Evolutionary conservation across 1,140 invertebrate species (phyloP).

Genomic region (Bicyclus anynana): DNA sequence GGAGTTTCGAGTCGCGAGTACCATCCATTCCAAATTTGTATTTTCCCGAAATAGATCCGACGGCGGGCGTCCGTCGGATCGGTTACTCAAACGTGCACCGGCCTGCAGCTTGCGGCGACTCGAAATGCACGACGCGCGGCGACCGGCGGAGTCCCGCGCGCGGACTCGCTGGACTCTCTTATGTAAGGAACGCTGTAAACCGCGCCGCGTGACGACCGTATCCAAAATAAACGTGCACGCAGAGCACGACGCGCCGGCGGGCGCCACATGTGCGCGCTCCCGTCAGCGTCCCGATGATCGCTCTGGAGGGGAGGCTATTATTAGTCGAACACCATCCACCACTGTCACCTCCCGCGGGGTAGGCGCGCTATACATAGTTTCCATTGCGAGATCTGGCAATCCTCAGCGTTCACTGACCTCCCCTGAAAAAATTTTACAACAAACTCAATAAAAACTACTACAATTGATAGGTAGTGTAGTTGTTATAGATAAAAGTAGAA

Average conservation of each 20-base stretch:
- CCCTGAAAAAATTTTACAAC: slow-evolving; percentile 36
- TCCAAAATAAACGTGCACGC: slow-evolving; percentile 70
- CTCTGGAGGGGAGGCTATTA: slow-evolving; percentile 75
- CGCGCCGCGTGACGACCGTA: slow-evolving; percentile 70
- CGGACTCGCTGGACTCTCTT: slow-evolving; percentile 48
- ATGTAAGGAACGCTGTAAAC: slow-evolving; percentile 66
- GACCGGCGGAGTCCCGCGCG: slow-evolving; percentile 37
- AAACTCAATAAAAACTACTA: background rate
- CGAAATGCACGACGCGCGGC: slow-evolving; percentile 43
- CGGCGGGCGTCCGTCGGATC: slow-evolving; percentile 77
- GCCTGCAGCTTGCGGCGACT: slow-evolving; percentile 55
- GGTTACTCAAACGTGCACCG: slow-evolving; percentile 74
- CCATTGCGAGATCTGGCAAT: slow-evolving; percentile 67
- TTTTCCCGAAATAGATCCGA: slow-evolving; percentile 86
- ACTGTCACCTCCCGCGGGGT: slow-evolving; percentile 75
- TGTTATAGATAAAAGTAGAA: background rate
- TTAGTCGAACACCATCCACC: slow-evolving; percentile 72
- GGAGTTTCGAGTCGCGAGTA: slow-evolving; percentile 71
- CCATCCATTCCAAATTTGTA: slow-evolving; percentile 87
- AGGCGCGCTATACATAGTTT: slow-evolving; percentile 72
- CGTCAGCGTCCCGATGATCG: slow-evolving; percentile 53
- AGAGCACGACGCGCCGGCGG: slow-evolving; percentile 42
- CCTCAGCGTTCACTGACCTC: slow-evolving; percentile 70
- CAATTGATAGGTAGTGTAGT: background rate
- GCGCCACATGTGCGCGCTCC: slow-evolving; percentile 71